A percentile compares a stretch with the other conserved stretches of the same genome.
Evolutionary conservation across 2,888 invertebrate genomes (phyloP).

Genomic region (Strigamia crassipes): DNA sequence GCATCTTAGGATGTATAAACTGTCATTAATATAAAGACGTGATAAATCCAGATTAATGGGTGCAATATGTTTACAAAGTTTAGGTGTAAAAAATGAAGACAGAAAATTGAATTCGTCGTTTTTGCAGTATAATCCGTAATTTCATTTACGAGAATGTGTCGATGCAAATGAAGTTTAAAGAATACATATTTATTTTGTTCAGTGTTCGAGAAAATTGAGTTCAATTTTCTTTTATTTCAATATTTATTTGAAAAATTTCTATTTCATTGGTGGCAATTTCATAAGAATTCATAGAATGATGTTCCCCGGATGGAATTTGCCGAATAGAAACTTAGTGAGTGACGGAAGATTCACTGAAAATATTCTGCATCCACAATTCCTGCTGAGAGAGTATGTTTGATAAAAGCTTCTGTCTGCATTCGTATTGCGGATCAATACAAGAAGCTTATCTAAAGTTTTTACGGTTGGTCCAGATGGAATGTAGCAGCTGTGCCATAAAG

Average conservation of each 20-base stretch:
- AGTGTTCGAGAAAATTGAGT: background rate
- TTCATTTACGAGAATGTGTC: no score
- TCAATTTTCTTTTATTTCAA: background rate
- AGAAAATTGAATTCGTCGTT: no score
- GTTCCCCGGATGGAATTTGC: background rate
- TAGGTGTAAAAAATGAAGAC: no score
- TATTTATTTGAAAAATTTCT: background rate
- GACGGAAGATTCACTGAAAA: background rate
- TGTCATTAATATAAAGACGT: no score
- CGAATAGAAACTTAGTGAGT: background rate
- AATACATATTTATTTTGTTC: no score
- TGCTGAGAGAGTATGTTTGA: background rate
- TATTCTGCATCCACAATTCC: conserved; percentile 27
- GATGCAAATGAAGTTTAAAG: no score
- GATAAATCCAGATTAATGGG: no score
- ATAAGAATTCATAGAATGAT: background rate
- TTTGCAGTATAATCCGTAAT: no score
- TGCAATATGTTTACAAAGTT: no score
- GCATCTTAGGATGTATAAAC: no score
- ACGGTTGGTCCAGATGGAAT: conserved; percentile 36
- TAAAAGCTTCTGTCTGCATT: conserved; percentile 35
- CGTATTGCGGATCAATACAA: conserved; percentile 39
- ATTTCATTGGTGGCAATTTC: background rate
- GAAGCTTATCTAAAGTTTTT: conserved; percentile 40
- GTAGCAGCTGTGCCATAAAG: conserved; percentile 39